These are phyloP conservation scores for Dryobota labecula DNA, from an alignment of 2,888 invertebrate genomes.

Conservation along the genomic window DNA sequence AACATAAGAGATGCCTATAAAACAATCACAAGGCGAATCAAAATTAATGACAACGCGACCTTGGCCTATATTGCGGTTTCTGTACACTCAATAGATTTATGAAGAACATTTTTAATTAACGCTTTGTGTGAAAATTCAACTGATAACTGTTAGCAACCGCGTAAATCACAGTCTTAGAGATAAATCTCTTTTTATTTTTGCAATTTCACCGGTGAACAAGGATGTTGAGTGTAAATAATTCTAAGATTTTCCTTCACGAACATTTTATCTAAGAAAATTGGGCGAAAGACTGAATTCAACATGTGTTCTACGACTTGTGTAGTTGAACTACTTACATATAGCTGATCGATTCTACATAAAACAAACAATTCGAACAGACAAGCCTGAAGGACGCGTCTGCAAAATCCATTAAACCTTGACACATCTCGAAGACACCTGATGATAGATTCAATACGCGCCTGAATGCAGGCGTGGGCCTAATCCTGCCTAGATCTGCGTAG, in stretches of 20 bases:
- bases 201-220: conserved; percentile 27
- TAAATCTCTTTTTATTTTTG: conserved; percentile 49
- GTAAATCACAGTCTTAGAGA: conserved; percentile 41
- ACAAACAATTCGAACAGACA: neutral
- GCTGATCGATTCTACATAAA: neutral
- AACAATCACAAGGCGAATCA: conserved; percentile 76
- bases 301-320: neutral
- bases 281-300: neutral
- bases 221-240: conserved; percentile 29
- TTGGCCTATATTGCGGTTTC: conserved; percentile 74
- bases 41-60: conserved; percentile 73
- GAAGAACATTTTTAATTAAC: conserved; percentile 61
- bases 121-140: conserved; percentile 38
- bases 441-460: conserved; percentile 41
- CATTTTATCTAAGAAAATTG: neutral
- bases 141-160: conserved; percentile 48
- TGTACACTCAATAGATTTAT: conserved; percentile 62
- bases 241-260: neutral
- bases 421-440: conserved; percentile 46
- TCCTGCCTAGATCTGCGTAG: conserved; percentile 73
- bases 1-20: conserved; percentile 61
- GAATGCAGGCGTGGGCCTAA: conserved; percentile 67
- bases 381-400: conserved; percentile 36
- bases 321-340: neutral
- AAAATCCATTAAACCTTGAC: conserved; percentile 50